phyloP scores from a whole-genome alignment of 2,888 invertebrate genomes.

The Serripes groenlandicus region DNA sequence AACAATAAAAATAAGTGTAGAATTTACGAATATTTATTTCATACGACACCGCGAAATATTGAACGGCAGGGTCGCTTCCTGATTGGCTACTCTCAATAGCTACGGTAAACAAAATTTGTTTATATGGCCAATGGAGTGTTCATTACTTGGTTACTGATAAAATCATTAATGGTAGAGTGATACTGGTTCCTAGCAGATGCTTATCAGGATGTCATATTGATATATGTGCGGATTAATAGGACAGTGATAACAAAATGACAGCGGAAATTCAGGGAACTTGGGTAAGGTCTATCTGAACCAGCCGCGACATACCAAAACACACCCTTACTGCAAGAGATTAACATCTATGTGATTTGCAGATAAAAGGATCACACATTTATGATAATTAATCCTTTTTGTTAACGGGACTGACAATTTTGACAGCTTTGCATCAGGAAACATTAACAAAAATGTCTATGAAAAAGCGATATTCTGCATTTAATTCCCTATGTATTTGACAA shows the following conservation, averaged over 20 bases:
- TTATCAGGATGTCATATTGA: slow-evolving; percentile 13
- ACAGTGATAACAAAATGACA: slow-evolving; percentile 45
- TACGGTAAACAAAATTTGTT: slow-evolving; percentile 75
- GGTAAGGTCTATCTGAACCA: slow-evolving; percentile 62
- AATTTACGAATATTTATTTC: no score
- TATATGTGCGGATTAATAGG: not conserved
- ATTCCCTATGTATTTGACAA: no score
- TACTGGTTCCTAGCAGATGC: slow-evolving; percentile 9
- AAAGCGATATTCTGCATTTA: no score
- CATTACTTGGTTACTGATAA: slow-evolving; percentile 69
- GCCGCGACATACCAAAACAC: not conserved
- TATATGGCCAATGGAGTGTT: slow-evolving; percentile 67
- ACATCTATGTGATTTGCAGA: no score
- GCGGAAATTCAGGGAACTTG: slow-evolving; percentile 76
- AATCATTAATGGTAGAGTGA: slow-evolving; percentile 28
- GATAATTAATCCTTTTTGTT: no score
- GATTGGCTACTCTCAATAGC: slow-evolving; percentile 69
- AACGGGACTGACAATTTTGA: no score
- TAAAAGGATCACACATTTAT: no score
- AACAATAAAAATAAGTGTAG: no score
- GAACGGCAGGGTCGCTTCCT: not conserved
- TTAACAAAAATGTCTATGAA: no score
- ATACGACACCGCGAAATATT: slow-evolving; percentile 1
- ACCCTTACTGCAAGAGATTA: not conserved
- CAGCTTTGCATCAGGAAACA: no score